Conservation (phyloP, 2,113 vertebrate genomes). For the Melanotaenia duboulayi region DNA sequence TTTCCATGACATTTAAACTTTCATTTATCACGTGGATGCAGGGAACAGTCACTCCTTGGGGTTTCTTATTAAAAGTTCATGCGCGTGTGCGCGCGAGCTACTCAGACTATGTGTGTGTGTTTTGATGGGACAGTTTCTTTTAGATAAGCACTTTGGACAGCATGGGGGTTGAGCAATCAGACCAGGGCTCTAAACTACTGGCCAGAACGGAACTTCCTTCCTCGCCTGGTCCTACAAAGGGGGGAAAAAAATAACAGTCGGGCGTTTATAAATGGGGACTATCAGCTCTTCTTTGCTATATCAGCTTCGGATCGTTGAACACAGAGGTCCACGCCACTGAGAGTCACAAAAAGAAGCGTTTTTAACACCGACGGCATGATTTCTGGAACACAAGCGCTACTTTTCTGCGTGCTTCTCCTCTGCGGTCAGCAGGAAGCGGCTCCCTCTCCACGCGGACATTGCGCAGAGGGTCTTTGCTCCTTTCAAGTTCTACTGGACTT, state of each 20-base stretch:
- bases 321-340: background rate
- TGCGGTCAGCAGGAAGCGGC: slow-evolving; percentile 26
- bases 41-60: background rate
- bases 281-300: background rate
- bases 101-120: background rate
- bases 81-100: background rate
- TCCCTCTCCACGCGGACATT: slow-evolving; percentile 6
- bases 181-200: background rate
- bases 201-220: slow-evolving; percentile 67
- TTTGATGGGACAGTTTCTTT: slow-evolving; percentile 16
- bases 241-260: background rate
- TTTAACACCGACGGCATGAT: slow-evolving; percentile 29
- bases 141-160: slow-evolving; percentile 35
- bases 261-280: slow-evolving; percentile 58
- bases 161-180: slow-evolving; percentile 57
- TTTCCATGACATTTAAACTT: background rate
- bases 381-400: background rate
- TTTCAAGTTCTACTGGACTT: background rate
- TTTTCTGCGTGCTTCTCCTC: slow-evolving; percentile 21
- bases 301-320: slow-evolving; percentile 1
- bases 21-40: background rate
- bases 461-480: slow-evolving; percentile 12
- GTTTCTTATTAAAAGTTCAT: slow-evolving; percentile 8
- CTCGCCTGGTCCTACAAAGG: slow-evolving; percentile 13
- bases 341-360: background rate